Evolutionary conservation across 2,888 invertebrate genomes (phyloP).

Genomic region (Dromius quadrimaculatus): DNA sequence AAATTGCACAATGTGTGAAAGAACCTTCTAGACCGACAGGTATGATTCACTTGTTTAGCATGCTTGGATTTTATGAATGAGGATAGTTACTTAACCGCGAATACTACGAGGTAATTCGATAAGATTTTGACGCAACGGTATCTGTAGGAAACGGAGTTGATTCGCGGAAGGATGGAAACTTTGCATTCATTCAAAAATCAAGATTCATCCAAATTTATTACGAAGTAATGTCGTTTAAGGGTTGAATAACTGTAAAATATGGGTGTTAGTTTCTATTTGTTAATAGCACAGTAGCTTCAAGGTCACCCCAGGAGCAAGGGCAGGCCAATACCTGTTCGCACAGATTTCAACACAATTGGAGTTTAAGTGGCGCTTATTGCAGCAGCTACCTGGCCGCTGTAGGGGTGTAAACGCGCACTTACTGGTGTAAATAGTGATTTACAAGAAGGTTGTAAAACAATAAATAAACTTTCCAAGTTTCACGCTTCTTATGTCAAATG

Average conservation of each 20-base stretch:
- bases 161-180: neutral
- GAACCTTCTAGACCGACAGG: neutral
- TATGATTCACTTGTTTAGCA: neutral
- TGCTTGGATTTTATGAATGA: neutral
- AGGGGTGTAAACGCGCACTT: constrained; percentile 34
- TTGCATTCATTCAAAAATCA: neutral
- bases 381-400: constrained; percentile 33
- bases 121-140: neutral
- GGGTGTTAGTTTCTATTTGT: neutral
- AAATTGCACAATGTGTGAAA: constrained; percentile 18
- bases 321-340: constrained; percentile 40
- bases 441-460: constrained; percentile 47
- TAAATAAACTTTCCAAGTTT: constrained; percentile 36
- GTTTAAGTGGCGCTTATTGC: constrained; percentile 48
- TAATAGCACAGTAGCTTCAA: constrained; percentile 15
- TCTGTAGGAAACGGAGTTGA: neutral
- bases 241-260: neutral
- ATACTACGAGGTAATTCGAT: neutral
- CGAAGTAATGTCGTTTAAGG: neutral
- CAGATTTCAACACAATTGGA: constrained; percentile 39
- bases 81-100: constrained; percentile 3
- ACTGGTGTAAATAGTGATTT: constrained; percentile 45
- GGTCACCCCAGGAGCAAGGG: constrained; percentile 18
- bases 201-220: neutral
- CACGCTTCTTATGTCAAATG: constrained; percentile 19